These are phyloP conservation scores for Drosophila biarmipes DNA, from an alignment of 1,140 invertebrate species.

Conservation along the genomic window DNA sequence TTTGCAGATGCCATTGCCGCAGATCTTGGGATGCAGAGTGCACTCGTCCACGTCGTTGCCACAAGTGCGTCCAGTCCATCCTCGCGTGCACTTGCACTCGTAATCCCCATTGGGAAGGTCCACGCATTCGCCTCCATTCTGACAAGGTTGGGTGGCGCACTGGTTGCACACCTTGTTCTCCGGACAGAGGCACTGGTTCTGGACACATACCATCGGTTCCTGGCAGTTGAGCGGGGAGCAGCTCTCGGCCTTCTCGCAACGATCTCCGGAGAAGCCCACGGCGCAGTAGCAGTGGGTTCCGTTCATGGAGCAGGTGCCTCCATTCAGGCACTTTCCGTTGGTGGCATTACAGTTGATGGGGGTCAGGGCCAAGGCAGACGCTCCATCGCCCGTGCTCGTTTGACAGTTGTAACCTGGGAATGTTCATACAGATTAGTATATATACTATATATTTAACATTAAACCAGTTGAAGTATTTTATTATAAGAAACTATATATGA, in stretches of 20 bases:
- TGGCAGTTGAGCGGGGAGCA: conserved; percentile 85
- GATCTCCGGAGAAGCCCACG: conserved; percentile 89
- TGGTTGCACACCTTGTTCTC: conserved; percentile 82
- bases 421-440: neutral
- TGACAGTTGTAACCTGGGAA: conserved; percentile 79
- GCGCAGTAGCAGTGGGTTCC: conserved; percentile 91
- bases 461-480: neutral
- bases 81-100: conserved; percentile 91
- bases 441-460: neutral
- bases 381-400: conserved; percentile 58
- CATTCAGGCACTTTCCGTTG: conserved; percentile 89
- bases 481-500: neutral
- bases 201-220: conserved; percentile 87
- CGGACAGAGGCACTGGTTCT: conserved; percentile 86
- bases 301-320: conserved; percentile 89
- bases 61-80: conserved; percentile 90
- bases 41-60: conserved; percentile 93
- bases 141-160: conserved; percentile 87
- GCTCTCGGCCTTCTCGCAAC: conserved; percentile 92
- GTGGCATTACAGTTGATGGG: conserved; percentile 75
- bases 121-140: conserved; percentile 89
- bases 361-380: conserved; percentile 55
- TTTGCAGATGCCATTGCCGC: conserved; percentile 93
- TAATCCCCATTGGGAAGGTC: conserved; percentile 86
- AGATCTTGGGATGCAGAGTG: conserved; percentile 86